These are phyloP conservation scores for Drosophila elegans DNA, from an alignment of 1,140 invertebrate genomes.

Conservation along the genomic window DNA sequence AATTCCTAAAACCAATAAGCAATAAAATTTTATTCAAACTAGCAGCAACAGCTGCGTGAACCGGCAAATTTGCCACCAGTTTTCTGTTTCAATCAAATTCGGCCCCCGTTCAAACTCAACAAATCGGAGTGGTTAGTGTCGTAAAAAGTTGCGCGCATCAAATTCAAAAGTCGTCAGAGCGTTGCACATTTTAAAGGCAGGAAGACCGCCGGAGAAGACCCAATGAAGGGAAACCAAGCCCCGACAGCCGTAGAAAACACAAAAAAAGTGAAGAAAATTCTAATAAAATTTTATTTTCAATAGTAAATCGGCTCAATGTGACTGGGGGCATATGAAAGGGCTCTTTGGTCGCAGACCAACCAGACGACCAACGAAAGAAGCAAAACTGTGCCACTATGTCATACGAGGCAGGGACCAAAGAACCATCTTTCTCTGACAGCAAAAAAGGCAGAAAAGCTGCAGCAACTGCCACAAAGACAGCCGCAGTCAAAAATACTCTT, in stretches of 20 bases:
- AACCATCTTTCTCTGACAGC: conserved; percentile 31
- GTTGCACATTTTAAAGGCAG: conserved; percentile 54
- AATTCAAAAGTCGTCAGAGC: conserved; percentile 75
- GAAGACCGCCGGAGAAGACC: conserved; percentile 19
- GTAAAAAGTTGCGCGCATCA: conserved; percentile 69
- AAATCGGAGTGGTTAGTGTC: conserved; percentile 44
- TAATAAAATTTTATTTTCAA: conserved; percentile 82
- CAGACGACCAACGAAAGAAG: conserved; percentile 3
- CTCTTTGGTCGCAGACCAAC: conserved; percentile 24
- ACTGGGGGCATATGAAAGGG: conserved; percentile 54
- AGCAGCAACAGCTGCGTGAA: conserved; percentile 32
- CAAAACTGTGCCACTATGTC: conserved; percentile 77
- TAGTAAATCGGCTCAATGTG: conserved; percentile 80
- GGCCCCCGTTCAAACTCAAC: neutral
- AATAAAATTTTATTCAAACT: conserved; percentile 49
- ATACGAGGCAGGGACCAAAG: conserved; percentile 37
- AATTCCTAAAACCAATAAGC: conserved; percentile 46
- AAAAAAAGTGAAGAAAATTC: conserved; percentile 54
- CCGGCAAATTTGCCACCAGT: conserved; percentile 14
- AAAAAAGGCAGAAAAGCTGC: conserved; percentile 15
- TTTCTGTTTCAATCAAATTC: conserved; percentile 33
- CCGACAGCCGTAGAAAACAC: conserved; percentile 6
- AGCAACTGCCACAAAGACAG: conserved; percentile 14
- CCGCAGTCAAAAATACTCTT: conserved; percentile 15
- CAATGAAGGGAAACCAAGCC: conserved; percentile 30